Conservation (phyloP, 37 sponge, comb jelly and placozoan species). For the Petrosia ficiformis region DNA sequence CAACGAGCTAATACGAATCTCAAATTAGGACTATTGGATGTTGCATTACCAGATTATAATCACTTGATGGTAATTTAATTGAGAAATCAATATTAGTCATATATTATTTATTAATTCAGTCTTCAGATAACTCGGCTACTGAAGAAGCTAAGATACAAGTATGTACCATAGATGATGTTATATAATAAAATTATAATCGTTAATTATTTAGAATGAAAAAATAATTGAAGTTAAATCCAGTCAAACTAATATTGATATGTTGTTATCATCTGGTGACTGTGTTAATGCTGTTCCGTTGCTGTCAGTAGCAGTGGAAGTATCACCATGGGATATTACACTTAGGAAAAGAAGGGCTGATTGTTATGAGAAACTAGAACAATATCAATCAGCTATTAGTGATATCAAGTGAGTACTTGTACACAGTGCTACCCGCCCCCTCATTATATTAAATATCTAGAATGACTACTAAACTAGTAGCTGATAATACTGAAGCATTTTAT, state of each 20-base stretch:
- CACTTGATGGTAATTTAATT: slow-evolving; percentile 30
- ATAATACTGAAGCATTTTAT: slow-evolving; percentile 88
- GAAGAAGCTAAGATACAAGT: slow-evolving; percentile 30
- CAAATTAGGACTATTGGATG: slow-evolving; percentile 78
- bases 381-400: slow-evolving; percentile 81
- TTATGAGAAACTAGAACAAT: slow-evolving; percentile 59
- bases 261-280: background rate
- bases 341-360: slow-evolving; percentile 73
- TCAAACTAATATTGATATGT: background rate
- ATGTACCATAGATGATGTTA: no score
- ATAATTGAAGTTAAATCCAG: no score
- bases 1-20: slow-evolving; percentile 82
- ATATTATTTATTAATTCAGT: slow-evolving; percentile 6
- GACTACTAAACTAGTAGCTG: slow-evolving; percentile 80
- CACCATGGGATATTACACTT: slow-evolving; percentile 80
- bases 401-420: slow-evolving; percentile 51
- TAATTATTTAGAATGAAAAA: no score
- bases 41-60: slow-evolving; percentile 65
- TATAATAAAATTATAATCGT: no score
- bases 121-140: slow-evolving; percentile 10
- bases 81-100: background rate
- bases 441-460: slow-evolving; percentile 29
- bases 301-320: slow-evolving; percentile 30
- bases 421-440: background rate
- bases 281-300: background rate